phyloP scores from a whole-genome alignment of 2,797 vertebrate species.

The Tarsius wallacei region DNA sequence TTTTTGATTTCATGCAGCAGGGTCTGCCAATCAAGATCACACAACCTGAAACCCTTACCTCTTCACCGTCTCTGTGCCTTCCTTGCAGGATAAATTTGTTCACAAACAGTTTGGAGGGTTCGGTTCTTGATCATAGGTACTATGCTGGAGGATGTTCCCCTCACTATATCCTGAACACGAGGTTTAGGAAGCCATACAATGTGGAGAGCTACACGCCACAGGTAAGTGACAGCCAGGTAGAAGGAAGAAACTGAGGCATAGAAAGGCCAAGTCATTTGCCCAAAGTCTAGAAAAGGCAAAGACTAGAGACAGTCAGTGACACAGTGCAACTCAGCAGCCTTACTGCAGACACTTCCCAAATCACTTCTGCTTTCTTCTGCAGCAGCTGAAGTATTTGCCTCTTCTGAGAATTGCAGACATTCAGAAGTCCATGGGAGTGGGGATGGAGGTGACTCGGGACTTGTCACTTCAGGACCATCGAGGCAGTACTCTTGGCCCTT shows the following conservation, averaged over 20 bases:
- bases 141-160: conserved; percentile 95
- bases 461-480: neutral
- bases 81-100: conserved; percentile 94
- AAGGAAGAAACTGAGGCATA: neutral
- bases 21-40: neutral
- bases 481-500: neutral
- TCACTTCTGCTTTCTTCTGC: neutral
- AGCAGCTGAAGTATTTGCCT: neutral
- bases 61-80: neutral
- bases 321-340: neutral
- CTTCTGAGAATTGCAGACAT: neutral
- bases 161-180: conserved; percentile 93
- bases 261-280: neutral
- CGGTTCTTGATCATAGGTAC: conserved; percentile 96
- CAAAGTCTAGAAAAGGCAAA: neutral
- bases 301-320: neutral
- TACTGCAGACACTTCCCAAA: rapidly evolving
- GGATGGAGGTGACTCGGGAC: rapidly evolving
- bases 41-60: neutral
- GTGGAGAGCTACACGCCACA: conserved; percentile 92
- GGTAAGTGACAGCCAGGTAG: conserved; percentile 85
- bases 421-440: neutral
- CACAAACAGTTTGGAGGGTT: conserved; percentile 94
- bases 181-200: conserved; percentile 97
- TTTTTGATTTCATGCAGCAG: neutral